A percentile compares a stretch with the other conserved stretches of the same genome.
Evolutionary conservation across 1,140 invertebrate genomes (phyloP).

Genomic region (Cherax destructor): DNA sequence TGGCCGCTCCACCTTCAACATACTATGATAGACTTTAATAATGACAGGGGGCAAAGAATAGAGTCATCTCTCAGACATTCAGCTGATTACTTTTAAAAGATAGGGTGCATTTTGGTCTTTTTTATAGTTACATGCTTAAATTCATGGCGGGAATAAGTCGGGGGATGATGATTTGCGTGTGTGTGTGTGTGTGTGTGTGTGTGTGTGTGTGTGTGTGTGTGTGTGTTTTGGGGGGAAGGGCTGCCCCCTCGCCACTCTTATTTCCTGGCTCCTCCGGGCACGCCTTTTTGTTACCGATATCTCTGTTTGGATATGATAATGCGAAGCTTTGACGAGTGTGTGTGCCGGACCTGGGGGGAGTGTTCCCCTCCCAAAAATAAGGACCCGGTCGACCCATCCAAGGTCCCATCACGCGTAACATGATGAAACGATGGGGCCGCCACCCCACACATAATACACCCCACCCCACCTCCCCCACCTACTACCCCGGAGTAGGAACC

Average conservation of each 20-base stretch:
- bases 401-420: constrained; percentile 44
- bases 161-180: too few species aligned
- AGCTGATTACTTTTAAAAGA: constrained; percentile 4
- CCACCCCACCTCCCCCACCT: too few species aligned
- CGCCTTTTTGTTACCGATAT: constrained; percentile 63
- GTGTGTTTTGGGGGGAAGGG: too few species aligned
- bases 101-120: neutral
- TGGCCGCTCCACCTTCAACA: constrained; percentile 17
- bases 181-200: too few species aligned
- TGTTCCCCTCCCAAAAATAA: neutral
- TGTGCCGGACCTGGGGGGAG: constrained; percentile 1
- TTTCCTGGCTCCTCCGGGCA: neutral
- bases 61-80: neutral
- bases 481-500: too few species aligned
- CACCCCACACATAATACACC: constrained; percentile 36
- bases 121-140: too few species aligned
- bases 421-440: constrained; percentile 51
- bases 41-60: neutral
- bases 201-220: too few species aligned
- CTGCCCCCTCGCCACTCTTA: constrained; percentile 6
- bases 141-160: too few species aligned
- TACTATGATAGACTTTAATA: neutral
- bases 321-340: constrained; percentile 45
- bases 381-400: neutral
- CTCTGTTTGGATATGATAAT: constrained; percentile 67